phyloP scores from a whole-genome alignment of 2,113 vertebrate species.

The Corythaeola cristata region DNA sequence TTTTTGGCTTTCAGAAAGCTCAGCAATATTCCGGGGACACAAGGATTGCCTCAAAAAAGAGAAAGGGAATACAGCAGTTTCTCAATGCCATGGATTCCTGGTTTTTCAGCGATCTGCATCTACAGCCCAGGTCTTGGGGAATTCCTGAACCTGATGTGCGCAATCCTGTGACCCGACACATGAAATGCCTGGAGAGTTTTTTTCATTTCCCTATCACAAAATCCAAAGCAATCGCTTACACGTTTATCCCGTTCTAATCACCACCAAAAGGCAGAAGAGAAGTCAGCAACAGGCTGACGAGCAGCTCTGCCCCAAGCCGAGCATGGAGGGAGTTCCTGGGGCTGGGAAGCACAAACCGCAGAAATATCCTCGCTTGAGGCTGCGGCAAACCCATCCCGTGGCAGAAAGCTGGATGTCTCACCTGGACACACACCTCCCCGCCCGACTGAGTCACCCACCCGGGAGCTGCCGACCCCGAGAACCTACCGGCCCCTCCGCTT shows the following conservation, averaged over 20 bases:
- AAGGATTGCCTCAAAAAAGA: background rate
- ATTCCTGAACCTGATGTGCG: rapidly evolving
- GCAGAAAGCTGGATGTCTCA: rapidly evolving
- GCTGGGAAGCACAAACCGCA: rapidly evolving
- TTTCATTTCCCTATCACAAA: rapidly evolving
- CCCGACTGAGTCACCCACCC: background rate
- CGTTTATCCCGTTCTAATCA: rapidly evolving
- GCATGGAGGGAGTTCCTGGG: background rate
- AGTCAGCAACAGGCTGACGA: too few species aligned
- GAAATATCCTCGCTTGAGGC: background rate
- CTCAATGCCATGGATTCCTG: rapidly evolving
- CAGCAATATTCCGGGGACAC: background rate
- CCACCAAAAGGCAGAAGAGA: background rate
- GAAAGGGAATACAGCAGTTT: background rate
- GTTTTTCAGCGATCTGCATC: rapidly evolving
- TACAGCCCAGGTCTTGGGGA: background rate
- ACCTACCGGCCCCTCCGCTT: background rate
- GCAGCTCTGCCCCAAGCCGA: too few species aligned
- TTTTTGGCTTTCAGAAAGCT: background rate
- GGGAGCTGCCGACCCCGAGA: too few species aligned
- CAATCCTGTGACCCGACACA: rapidly evolving
- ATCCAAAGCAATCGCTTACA: rapidly evolving
- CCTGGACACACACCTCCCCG: background rate
- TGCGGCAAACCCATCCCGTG: rapidly evolving
- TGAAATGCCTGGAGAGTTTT: rapidly evolving